Evolutionary conservation across 1,140 invertebrate species (phyloP).

Genomic region (Drosophila sturtevanti): DNA sequence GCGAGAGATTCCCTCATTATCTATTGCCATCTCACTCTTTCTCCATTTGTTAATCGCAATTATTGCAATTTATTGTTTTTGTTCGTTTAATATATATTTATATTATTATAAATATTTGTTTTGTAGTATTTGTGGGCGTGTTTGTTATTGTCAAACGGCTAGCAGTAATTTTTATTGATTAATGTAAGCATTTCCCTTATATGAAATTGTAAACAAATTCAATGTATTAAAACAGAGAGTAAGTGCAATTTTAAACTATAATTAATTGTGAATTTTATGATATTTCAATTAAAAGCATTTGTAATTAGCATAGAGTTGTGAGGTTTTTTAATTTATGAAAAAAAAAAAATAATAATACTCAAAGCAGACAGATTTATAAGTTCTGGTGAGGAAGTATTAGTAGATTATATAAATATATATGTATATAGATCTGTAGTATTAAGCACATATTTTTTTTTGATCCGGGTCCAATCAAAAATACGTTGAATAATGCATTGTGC

Average conservation of each 20-base stretch:
- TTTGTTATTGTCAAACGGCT: constrained; percentile 45
- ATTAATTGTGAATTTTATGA: constrained; percentile 49
- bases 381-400: constrained; percentile 5
- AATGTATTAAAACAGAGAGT: constrained; percentile 8
- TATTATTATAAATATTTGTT: neutral
- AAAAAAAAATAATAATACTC: neutral
- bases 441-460: constrained; percentile 9
- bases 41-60: neutral
- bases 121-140: constrained; percentile 32
- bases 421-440: neutral
- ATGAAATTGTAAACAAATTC: constrained; percentile 52
- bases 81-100: neutral
- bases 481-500: constrained; percentile 50
- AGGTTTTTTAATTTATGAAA: constrained; percentile 39
- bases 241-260: constrained; percentile 14
- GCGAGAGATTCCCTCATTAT: neutral
- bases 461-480: constrained; percentile 39
- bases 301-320: constrained; percentile 38
- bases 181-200: constrained; percentile 45
- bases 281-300: constrained; percentile 52
- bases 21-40: neutral
- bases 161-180: constrained; percentile 56
- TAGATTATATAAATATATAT: neutral
- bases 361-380: neutral
- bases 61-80: neutral